Base-by-base conservation (phyloP, 2,113 vertebrate genomes). In the Lynx canadensis region DNA sequence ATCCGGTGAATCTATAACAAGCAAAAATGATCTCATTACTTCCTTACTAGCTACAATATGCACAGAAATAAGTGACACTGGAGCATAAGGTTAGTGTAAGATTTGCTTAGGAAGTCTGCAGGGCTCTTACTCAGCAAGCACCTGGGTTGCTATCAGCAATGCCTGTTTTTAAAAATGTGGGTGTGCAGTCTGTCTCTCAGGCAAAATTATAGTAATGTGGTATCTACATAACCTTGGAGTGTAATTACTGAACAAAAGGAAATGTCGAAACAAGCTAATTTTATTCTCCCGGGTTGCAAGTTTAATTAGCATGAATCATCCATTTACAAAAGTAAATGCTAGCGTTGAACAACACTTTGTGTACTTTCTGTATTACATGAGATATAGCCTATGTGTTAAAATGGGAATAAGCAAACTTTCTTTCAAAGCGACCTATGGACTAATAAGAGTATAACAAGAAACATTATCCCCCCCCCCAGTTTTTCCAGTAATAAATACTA, bases 241-340 rank as follows among this genome's bases (percentile, higher is more conserved):
- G 86, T 94, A 97, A 71, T 96, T 93, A 79, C 89, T 84, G 74
- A 98, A 82, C 79, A 96, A 95, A 96, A 98, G 95, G 92, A 95
- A 96, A 95, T 89, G 65, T 97, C 81, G 96, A 97, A 98, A 97
- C 83, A 98, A 98, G 96, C 60, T 91, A 69, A 91, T 96, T 95
- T 96, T 97, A 74, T 94, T 98, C 93, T 91, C 88, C 33, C 96
- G 90, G 92, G 92, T 96, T 95, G 73, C 66, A 65, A 36, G 8
- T 27, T 97, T 98, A 97, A 97, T 93, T 98, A 97, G 31, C 41
- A 91, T 96, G 83, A 95, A 96, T 95, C 97, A 93, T 87, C 92
- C 8, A 2, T 66, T 98, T 33, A 50, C 9, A n/a, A 86, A 82
- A 83, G 84, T 97, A 94, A 94, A 94, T 90, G 74, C 0, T 1